Base-by-base conservation (phyloP, 2,888 invertebrate species). In the Drosophila incognita region DNA sequence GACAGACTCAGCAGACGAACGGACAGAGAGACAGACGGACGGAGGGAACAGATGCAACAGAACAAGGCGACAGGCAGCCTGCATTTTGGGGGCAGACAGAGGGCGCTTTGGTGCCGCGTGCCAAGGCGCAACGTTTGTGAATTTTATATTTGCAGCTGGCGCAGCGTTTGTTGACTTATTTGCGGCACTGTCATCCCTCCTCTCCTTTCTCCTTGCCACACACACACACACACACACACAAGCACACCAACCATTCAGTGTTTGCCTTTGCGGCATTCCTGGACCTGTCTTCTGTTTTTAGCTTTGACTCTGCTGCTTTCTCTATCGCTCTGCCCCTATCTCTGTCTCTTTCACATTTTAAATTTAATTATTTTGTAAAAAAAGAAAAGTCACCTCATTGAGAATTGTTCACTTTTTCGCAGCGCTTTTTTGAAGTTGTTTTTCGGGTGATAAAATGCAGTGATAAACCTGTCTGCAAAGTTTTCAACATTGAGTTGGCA, bases 401-500 rank as follows among this genome's bases (percentile, higher is more conserved):
- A 66, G 84, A 83, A 86, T 68, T 66, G 81, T 72, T 77, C 74
- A 65, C 51, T 76, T 68, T 58, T 71, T 40, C 58, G 13, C 29
- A 60, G 71, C 54, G 65, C 48, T 64, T 65, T 64, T 76, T 65
- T 60, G 35, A 74, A 79, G 79, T 76, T 79, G 82, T 76, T n/a
- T 46, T 40, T 49, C 64, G 57, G 66, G 68, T 71, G 84, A 84
- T 87, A 82, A 84, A 89, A 90, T 89, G 80, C 77, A 79, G 87
- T 78, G 90, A 88, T 89, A 90, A 88, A 88, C 84, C 89, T 89
- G 87, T 88, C 87, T 88, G 90, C 76, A 90, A 88, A 88, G 83
- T 88, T 87, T 89, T 60, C 57, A 53, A 38, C 62, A 68, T 68
- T 66, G 64, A 83, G 82, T 73, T 81, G 56, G 75, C 87, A 78